These are phyloP conservation scores for Pogoniulus pusillus DNA, from an alignment of 2,797 vertebrate species.

Conservation along the genomic window DNA sequence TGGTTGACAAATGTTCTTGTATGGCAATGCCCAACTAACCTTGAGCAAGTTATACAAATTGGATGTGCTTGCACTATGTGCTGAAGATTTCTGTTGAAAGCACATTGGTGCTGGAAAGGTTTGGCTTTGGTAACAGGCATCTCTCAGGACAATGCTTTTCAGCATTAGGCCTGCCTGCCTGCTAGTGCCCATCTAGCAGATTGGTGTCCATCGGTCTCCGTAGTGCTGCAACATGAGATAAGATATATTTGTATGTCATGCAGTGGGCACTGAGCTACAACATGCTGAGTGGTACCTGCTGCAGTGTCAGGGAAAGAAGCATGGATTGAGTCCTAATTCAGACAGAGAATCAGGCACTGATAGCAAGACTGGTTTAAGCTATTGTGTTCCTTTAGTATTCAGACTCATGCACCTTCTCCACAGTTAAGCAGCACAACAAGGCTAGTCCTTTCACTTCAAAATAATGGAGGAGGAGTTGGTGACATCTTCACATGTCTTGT, in stretches of 20 bases:
- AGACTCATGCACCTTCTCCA: neutral
- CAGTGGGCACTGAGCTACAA: neutral
- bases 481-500: neutral
- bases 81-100: neutral
- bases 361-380: neutral
- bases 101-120: neutral
- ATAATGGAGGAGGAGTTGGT: neutral
- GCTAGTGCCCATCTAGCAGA: neutral
- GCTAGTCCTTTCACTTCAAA: neutral
- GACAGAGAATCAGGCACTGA: neutral
- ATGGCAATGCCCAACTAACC: neutral
- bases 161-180: neutral
- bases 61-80: neutral
- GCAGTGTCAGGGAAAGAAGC: neutral
- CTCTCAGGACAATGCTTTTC: neutral
- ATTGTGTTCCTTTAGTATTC: neutral
- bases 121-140: neutral
- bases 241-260: neutral
- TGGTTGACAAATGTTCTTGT: neutral
- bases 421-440: neutral
- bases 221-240: neutral
- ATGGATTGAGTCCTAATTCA: accelerated
- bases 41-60: neutral
- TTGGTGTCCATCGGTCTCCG: accelerated
- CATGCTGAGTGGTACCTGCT: neutral